Percentiles rank a stretch among this genome's conserved stretches.
Conservation (phyloP, 37 sponge, comb jelly and placozoan species). For the Lycopodina hypogea region DNA sequence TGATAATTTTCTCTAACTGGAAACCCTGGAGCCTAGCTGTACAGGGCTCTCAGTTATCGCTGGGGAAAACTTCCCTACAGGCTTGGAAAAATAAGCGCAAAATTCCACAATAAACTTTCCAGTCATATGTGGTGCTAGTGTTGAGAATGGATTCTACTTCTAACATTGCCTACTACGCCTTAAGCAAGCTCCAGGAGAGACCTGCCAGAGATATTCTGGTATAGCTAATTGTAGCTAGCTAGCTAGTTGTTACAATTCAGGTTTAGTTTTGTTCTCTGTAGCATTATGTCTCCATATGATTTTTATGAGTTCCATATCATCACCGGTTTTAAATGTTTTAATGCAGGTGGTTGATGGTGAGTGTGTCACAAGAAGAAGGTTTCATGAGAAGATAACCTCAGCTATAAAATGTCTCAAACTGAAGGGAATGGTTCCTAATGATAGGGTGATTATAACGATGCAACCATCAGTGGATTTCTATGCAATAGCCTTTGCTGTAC, state of each 20-base stretch:
- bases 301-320: too few species aligned
- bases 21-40: too few species aligned
- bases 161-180: constrained; percentile 49
- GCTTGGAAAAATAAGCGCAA: too few species aligned
- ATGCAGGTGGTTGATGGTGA: constrained; percentile 9
- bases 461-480: constrained; percentile 64
- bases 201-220: constrained; percentile 56
- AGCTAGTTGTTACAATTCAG: too few species aligned
- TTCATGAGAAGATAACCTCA: constrained; percentile 49
- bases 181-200: constrained; percentile 32
- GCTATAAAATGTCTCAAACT: constrained; percentile 30
- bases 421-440: constrained; percentile 42
- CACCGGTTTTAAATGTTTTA: not conserved
- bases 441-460: constrained; percentile 57
- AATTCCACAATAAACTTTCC: too few species aligned
- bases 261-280: too few species aligned
- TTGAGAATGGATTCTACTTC: constrained; percentile 27
- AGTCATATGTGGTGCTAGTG: too few species aligned
- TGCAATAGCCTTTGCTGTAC: constrained; percentile 54
- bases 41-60: too few species aligned
- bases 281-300: too few species aligned
- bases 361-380: constrained; percentile 10
- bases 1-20: too few species aligned
- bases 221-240: not conserved
- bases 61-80: too few species aligned